phyloP scores from a whole-genome alignment of 2,888 invertebrate genomes.

The Dryobotodes eremita region DNA sequence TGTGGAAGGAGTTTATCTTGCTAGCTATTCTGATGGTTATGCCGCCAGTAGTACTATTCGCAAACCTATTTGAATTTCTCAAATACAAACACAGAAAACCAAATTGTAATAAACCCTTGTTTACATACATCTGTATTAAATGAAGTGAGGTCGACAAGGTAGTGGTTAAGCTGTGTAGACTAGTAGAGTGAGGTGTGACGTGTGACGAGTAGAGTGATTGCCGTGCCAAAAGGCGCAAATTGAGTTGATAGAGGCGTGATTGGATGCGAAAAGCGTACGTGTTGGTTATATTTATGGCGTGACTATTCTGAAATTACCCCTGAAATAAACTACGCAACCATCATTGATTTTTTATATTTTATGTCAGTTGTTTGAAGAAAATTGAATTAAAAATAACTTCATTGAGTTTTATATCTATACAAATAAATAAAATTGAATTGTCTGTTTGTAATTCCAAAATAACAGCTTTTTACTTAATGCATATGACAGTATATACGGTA shows the following conservation, averaged over 20 bases:
- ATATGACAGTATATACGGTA: too few relatives aligned
- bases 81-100: not conserved
- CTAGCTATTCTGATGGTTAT: too few relatives aligned
- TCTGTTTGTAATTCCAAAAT: too few relatives aligned
- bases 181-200: not conserved
- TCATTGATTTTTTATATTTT: not conserved
- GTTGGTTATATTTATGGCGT: not conserved
- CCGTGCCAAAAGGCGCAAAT: not conserved
- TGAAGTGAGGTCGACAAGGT: not conserved
- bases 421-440: too few relatives aligned
- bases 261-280: not conserved
- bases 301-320: not conserved
- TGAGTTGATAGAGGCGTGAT: slow-evolving; percentile 22
- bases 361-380: not conserved
- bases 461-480: too few relatives aligned
- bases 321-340: not conserved
- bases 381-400: too few relatives aligned
- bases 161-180: slow-evolving; percentile 13
- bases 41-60: not conserved
- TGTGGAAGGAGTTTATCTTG: not conserved
- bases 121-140: too few relatives aligned
- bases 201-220: not conserved
- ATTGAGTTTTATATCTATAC: too few relatives aligned
- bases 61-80: not conserved
- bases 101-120: not conserved